Evolutionary conservation across 2,113 vertebrate species (phyloP).

Genomic region (Brienomyrus longianalis): DNA sequence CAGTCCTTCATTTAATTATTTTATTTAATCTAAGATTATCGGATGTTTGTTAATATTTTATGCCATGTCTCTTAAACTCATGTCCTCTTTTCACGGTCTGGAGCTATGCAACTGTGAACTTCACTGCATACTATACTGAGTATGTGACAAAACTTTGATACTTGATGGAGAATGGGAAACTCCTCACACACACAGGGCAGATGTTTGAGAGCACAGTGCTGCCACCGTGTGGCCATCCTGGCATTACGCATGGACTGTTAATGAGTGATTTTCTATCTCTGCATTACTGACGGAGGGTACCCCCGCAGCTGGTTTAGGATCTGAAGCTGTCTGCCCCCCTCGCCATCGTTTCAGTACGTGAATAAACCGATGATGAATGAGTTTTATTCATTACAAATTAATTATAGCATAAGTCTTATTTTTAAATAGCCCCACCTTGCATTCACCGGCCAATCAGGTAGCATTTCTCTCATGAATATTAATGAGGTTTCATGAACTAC

Average conservation of each 20-base stretch:
- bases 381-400: neutral
- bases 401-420: neutral
- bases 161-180: neutral
- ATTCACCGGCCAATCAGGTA: neutral
- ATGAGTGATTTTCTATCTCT: neutral
- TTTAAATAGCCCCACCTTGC: neutral
- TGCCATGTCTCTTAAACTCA: neutral
- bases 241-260: neutral
- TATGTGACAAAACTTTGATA: neutral
- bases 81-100: neutral
- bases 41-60: neutral
- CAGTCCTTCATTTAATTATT: neutral
- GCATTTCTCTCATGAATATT: neutral
- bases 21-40: neutral
- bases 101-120: neutral
- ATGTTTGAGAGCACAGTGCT: neutral
- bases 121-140: neutral
- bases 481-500: neutral
- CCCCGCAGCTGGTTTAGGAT: neutral
- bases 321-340: neutral
- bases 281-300: neutral
- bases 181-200: neutral
- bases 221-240: neutral
- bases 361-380: neutral
- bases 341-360: neutral